Conservation (phyloP, 2,888 invertebrate species). For the Bellardia pandia region DNA sequence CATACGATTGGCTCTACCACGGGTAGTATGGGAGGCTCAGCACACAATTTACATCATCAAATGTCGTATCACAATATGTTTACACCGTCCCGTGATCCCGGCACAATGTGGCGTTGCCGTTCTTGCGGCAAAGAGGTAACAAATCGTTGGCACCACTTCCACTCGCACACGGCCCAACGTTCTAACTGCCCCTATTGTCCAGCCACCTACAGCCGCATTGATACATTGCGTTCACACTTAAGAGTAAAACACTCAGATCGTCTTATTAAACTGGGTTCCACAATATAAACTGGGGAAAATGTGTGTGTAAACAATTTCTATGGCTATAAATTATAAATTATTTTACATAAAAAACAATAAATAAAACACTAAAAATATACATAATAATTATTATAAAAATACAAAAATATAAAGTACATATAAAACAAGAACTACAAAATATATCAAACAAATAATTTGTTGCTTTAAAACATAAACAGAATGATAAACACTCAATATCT, state of each 20-base stretch:
- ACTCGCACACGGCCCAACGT: constrained; percentile 92
- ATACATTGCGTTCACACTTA: constrained; percentile 92
- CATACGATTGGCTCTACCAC: constrained; percentile 76
- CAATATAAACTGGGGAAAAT: constrained; percentile 79
- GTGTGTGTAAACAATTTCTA: constrained; percentile 42
- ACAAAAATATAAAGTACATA: not conserved
- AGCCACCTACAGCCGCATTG: constrained; percentile 94
- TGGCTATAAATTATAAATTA: constrained; percentile 64
- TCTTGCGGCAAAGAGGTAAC: constrained; percentile 94
- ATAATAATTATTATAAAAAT: not conserved
- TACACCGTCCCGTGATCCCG: constrained; percentile 89
- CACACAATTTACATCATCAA: constrained; percentile 84
- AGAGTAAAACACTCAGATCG: constrained; percentile 89
- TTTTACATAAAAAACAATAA: constrained; percentile 30
- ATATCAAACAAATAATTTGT: not conserved
- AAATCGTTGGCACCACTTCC: constrained; percentile 95
- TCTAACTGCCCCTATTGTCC: constrained; percentile 93
- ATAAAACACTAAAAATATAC: constrained; percentile 9
- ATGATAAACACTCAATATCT: not conserved
- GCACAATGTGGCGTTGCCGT: constrained; percentile 92
- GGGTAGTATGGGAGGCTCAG: constrained; percentile 73
- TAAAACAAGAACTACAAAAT: constrained; percentile 21
- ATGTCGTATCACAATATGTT: constrained; percentile 94
- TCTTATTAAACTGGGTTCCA: constrained; percentile 82
- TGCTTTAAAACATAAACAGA: constrained; percentile 37